A percentile compares a stretch with the other conserved stretches of the same genome.
phyloP scores from a whole-genome alignment of 2,888 invertebrate genomes.

The Polydrusus cervinus region DNA sequence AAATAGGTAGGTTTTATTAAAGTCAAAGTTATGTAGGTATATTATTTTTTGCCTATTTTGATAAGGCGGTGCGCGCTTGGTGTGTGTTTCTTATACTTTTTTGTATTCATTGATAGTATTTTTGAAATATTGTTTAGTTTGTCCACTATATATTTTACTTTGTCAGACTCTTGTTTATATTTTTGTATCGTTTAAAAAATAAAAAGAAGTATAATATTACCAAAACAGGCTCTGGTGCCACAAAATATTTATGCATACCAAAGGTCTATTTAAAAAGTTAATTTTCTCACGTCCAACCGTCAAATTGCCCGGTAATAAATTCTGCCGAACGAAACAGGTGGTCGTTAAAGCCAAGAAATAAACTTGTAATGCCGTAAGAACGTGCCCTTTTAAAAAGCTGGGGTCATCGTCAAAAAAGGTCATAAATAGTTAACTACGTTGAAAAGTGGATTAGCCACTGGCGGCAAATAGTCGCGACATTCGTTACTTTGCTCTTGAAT shows the following conservation, averaged over 20 bases:
- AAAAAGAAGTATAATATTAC: not conserved
- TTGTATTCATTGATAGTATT: too few relatives aligned
- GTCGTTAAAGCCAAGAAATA: constrained; percentile 44
- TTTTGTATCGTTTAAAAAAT: not conserved
- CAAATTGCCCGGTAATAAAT: constrained; percentile 38
- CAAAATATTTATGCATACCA: constrained; percentile 2
- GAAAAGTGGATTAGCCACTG: constrained; percentile 8
- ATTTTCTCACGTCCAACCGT: constrained; percentile 38
- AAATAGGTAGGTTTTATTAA: too few relatives aligned
- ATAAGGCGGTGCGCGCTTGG: too few relatives aligned
- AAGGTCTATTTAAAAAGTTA: constrained; percentile 25
- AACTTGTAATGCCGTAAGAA: constrained; percentile 42
- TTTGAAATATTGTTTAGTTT: too few relatives aligned
- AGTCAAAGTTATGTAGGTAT: too few relatives aligned
- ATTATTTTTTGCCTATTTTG: too few relatives aligned
- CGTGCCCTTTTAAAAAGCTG: constrained; percentile 47
- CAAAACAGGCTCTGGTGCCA: not conserved
- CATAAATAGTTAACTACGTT: constrained; percentile 22
- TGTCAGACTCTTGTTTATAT: too few relatives aligned
- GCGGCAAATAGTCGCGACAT: constrained; percentile 8
- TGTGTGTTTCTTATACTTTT: too few relatives aligned
- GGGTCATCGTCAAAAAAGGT: constrained; percentile 35
- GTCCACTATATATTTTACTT: too few relatives aligned
- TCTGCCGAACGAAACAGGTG: constrained; percentile 46
- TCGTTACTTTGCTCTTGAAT: not conserved